phyloP scores from a whole-genome alignment of 2,888 invertebrate species.

The Aquatica leii region DNA sequence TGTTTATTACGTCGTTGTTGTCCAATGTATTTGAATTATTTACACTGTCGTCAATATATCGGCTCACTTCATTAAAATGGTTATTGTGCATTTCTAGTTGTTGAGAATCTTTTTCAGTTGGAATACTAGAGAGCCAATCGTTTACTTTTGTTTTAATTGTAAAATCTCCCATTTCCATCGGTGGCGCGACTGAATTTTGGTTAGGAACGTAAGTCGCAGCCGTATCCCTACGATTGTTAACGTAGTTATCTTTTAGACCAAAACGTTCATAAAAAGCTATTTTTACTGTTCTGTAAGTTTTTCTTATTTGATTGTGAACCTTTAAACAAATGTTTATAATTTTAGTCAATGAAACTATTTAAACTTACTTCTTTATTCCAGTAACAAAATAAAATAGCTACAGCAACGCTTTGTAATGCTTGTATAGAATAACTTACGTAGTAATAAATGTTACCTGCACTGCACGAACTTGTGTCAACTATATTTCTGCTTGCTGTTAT shows the following conservation, averaged over 20 bases:
- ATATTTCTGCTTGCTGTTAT: slow-evolving; percentile 66
- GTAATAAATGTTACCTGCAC: slow-evolving; percentile 66
- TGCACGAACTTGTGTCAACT: slow-evolving; percentile 61
- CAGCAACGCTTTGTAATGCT: slow-evolving; percentile 69
- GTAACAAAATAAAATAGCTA: slow-evolving; percentile 73
- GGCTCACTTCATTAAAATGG: slow-evolving; percentile 17
- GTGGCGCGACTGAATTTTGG: not conserved
- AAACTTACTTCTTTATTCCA: slow-evolving; percentile 66
- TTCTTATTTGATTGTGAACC: slow-evolving; percentile 49
- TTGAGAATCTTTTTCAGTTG: not conserved
- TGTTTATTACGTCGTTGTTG: too few species aligned
- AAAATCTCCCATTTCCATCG: not conserved
- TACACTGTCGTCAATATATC: slow-evolving; percentile 24
- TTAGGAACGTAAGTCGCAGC: slow-evolving; percentile 11
- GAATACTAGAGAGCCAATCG: slow-evolving; percentile 8
- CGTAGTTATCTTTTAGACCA: slow-evolving; percentile 15
- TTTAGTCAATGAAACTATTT: not conserved
- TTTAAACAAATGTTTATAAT: slow-evolving; percentile 34
- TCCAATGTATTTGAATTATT: too few species aligned
- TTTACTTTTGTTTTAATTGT: not conserved
- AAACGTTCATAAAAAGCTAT: slow-evolving; percentile 44
- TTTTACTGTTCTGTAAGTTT: slow-evolving; percentile 45
- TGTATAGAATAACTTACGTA: slow-evolving; percentile 68
- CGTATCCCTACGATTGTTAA: slow-evolving; percentile 9
- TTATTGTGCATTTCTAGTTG: not conserved